These are phyloP conservation scores for Ophion ellenae DNA, from an alignment of 2,888 invertebrate genomes.

Conservation along the genomic window DNA sequence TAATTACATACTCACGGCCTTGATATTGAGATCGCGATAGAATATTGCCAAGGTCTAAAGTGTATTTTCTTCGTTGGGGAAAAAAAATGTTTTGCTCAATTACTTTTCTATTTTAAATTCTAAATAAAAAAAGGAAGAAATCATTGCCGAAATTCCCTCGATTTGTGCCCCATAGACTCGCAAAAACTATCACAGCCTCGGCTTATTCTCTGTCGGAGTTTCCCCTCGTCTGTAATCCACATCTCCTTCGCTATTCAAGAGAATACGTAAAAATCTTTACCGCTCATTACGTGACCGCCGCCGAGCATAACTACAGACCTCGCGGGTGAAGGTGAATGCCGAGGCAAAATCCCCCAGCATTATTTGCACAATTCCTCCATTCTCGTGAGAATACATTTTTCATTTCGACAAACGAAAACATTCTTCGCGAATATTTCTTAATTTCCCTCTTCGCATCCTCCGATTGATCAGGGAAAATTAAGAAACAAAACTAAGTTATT, in stretches of 20 bases:
- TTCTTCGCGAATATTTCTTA: neutral
- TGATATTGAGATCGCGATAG: slow-evolving; percentile 50
- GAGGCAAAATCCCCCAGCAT: slow-evolving; percentile 51
- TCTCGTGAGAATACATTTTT: slow-evolving; percentile 32
- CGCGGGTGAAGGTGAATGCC: slow-evolving; percentile 64
- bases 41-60: slow-evolving; percentile 32
- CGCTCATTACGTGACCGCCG: slow-evolving; percentile 60
- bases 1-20: slow-evolving; percentile 36
- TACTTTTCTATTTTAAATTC: neutral
- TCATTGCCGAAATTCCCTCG: neutral
- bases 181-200: neutral
- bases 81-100: neutral
- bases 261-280: slow-evolving; percentile 57
- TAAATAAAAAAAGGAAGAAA: neutral
- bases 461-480: neutral
- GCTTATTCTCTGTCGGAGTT: slow-evolving; percentile 33
- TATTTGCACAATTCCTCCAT: slow-evolving; percentile 56
- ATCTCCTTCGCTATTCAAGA: slow-evolving; percentile 2
- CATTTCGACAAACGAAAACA: neutral
- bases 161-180: neutral
- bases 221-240: slow-evolving; percentile 50
- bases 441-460: neutral
- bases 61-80: slow-evolving; percentile 5
- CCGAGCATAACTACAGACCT: slow-evolving; percentile 48
- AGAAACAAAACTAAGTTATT: neutral